Evolutionary conservation across 1,140 invertebrate species (phyloP).

Genomic region (Lasaia peninsularis): DNA sequence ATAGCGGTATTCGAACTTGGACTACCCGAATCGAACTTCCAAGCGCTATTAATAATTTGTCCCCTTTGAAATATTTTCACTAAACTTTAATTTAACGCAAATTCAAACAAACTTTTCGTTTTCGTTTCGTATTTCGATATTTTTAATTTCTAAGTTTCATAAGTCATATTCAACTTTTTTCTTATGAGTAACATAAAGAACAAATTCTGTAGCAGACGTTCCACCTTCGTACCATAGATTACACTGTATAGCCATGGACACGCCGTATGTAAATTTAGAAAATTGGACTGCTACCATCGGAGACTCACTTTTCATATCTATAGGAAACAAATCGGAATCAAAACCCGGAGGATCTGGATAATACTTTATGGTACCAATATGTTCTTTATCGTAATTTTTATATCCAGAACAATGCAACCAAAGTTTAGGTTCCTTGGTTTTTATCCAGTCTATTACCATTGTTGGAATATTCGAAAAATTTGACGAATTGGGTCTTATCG

Average conservation of each 20-base stretch:
- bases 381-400: constrained; percentile 55
- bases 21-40: too few species aligned
- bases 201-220: constrained; percentile 42
- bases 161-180: constrained; percentile 22
- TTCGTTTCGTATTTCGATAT: background rate
- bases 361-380: constrained; percentile 52
- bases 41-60: too few species aligned
- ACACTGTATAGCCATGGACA: constrained; percentile 54
- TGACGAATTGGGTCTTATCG: constrained; percentile 32
- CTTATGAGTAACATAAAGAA: constrained; percentile 49
- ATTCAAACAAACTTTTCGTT: too few species aligned
- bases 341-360: constrained; percentile 61
- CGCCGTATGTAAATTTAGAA: constrained; percentile 49
- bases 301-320: constrained; percentile 30
- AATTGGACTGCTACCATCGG: constrained; percentile 56
- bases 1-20: too few species aligned
- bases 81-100: too few species aligned
- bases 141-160: constrained; percentile 14
- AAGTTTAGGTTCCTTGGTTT: constrained; percentile 39
- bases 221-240: constrained; percentile 54
- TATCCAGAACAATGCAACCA: constrained; percentile 54
- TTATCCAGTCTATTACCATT: constrained; percentile 43
- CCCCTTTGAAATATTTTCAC: too few species aligned
- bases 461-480: constrained; percentile 30
- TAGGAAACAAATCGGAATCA: constrained; percentile 43